Evolutionary conservation across 1,140 invertebrate genomes (phyloP), one percentile per base, ranked within the genome.

Genomic region (Procambarus virginalis): DNA sequence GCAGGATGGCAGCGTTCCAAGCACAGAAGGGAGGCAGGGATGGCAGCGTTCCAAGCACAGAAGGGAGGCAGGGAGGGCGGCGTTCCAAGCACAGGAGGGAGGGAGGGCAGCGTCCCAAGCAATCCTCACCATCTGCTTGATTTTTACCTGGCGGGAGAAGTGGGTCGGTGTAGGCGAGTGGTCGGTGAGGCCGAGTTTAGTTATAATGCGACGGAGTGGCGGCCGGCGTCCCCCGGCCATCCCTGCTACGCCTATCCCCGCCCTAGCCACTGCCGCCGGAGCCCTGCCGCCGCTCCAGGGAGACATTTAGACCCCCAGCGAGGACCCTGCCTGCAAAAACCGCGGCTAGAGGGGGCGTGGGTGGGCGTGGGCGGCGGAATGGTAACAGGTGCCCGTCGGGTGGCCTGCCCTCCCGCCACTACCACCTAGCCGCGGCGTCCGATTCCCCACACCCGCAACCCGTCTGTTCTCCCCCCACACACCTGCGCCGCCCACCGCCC

Each of bases 161-260:
- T 81, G 79, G 79, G 79, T 81, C 79, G 79, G 79, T 81, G 79
- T 81, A 60, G 79, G 79, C 79, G 79, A 60, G 34, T 81, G 79
- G 79, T 81, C 79, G 79, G 51, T 81, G 79, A 8, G 79, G 79
- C 79, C 79, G 79, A 60, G 79, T 81, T 81, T 81, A 81, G 79
- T 81, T 81, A 81, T 81, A 81, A 81, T 81, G 79, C 79, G 79
- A 81, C 60, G 79, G 55, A 34, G 79, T 51, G n/a, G 51, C 22
- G 79, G 77, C n/a, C n/a, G n/a, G n/a, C n/a, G 51, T n/a, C 79
- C 51, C 51, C 51, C 48, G 20, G 51, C 79, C 79, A 48, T 55
- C 46, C 60, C 79, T 60, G n/a, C 60, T 34, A 22, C 79, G 58
- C 79, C 60, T 60, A 51, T 60, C 22, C 60, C 58, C 51, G 20